Evolutionary conservation across 1,140 invertebrate genomes (phyloP).

Genomic region (Brachionus manjavacas): DNA sequence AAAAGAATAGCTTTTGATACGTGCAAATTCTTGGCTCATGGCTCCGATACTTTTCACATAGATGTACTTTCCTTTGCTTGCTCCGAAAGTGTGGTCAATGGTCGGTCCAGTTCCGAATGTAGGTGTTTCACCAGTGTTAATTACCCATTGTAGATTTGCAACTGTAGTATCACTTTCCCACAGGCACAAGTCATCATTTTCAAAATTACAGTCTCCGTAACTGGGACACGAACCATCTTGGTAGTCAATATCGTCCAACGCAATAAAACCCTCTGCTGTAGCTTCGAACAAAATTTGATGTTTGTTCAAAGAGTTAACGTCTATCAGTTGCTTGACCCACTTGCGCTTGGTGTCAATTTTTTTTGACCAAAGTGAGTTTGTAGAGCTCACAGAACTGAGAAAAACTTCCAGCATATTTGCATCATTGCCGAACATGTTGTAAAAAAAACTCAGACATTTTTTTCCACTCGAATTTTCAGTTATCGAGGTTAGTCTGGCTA

Average conservation of each 20-base stretch:
- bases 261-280: slow-evolving; percentile 43
- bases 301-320: not conserved
- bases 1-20: slow-evolving; percentile 52
- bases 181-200: slow-evolving; percentile 61
- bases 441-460: slow-evolving; percentile 30
- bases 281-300: slow-evolving; percentile 24
- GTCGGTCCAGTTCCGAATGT: slow-evolving; percentile 54
- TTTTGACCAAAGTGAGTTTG: not conserved
- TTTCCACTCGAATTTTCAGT: not conserved
- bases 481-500: not conserved
- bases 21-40: slow-evolving; percentile 58
- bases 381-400: not conserved
- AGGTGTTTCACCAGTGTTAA: slow-evolving; percentile 46
- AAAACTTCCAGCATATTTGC: not conserved
- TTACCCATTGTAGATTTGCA: slow-evolving; percentile 52
- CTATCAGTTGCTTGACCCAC: not conserved
- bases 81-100: slow-evolving; percentile 62
- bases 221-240: slow-evolving; percentile 19
- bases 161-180: slow-evolving; percentile 44
- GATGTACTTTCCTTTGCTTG: slow-evolving; percentile 53
- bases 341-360: not conserved
- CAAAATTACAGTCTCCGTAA: slow-evolving; percentile 51
- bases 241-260: slow-evolving; percentile 46
- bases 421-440: slow-evolving; percentile 43
- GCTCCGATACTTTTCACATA: slow-evolving; percentile 48